Percentiles rank a stretch among this genome's conserved stretches.
Evolutionary conservation across 2,113 vertebrate genomes (phyloP).

Genomic region (Rhinoderma darwinii): DNA sequence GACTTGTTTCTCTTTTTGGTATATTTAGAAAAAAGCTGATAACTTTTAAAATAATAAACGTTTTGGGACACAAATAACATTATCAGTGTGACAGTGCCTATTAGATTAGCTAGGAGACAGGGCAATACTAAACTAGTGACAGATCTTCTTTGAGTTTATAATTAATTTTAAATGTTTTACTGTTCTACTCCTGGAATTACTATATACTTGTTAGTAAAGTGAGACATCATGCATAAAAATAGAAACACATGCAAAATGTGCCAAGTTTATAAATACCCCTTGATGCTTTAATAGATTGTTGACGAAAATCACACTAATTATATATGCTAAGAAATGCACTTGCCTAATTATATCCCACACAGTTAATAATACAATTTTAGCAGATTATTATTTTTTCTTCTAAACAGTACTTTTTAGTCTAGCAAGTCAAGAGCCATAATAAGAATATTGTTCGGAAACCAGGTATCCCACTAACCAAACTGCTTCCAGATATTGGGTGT

Average conservation of each 20-base stretch:
- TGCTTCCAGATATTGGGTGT: no score
- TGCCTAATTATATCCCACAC: slow-evolving; percentile 1
- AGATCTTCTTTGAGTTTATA: no score
- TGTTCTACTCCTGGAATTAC: no score
- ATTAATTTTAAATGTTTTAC: no score
- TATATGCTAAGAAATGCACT: not conserved
- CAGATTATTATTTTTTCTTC: not conserved
- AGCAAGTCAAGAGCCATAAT: not conserved
- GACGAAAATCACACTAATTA: slow-evolving; percentile 16
- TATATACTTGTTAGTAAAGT: not conserved
- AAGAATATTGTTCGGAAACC: not conserved
- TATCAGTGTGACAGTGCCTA: no score
- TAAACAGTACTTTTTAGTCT: not conserved
- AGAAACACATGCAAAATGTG: not conserved
- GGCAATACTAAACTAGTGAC: no score
- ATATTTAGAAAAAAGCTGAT: no score
- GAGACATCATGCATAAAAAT: slow-evolving; percentile 3
- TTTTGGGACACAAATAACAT: no score
- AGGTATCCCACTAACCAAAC: no score
- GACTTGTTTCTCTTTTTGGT: no score
- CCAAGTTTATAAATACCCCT: not conserved
- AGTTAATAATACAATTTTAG: not conserved
- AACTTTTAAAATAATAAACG: no score
- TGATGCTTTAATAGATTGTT: slow-evolving; percentile 21
- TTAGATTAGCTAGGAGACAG: no score